These are phyloP conservation scores for Aldabrachelys gigantea DNA, from an alignment of 2,113 vertebrate species.

Conservation along the genomic window DNA sequence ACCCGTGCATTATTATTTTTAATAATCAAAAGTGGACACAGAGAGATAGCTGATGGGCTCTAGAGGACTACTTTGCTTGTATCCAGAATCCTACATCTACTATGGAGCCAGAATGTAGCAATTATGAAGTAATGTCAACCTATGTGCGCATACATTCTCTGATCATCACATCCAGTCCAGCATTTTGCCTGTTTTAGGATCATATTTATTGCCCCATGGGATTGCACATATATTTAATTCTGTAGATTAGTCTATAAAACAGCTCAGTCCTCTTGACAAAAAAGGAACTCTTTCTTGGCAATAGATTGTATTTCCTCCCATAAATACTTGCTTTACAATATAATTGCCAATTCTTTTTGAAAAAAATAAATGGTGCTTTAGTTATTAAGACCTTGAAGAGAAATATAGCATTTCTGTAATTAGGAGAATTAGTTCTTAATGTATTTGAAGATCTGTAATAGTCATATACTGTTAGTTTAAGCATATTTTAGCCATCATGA, in stretches of 20 bases:
- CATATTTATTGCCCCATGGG: rapidly evolving
- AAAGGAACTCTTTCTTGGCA: not conserved
- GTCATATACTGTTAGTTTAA: not conserved
- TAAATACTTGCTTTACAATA: not conserved
- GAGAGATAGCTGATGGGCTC: not conserved
- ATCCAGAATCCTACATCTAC: not conserved
- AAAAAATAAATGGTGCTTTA: not conserved
- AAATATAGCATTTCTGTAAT: not conserved
- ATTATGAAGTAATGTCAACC: not conserved
- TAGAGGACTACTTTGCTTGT: not conserved
- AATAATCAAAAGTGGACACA: not conserved
- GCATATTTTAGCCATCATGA: no score
- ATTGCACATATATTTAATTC: not conserved
- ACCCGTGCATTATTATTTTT: not conserved
- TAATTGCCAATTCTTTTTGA: not conserved
- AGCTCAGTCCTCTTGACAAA: not conserved
- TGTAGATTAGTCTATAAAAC: not conserved
- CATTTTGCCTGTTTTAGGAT: not conserved
- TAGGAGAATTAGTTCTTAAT: not conserved
- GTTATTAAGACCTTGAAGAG: not conserved
- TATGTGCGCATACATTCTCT: not conserved
- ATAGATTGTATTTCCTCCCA: not conserved
- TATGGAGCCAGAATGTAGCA: not conserved
- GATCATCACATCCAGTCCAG: not conserved
- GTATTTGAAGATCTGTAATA: not conserved